phyloP scores from a whole-genome alignment of 37 sponge, comb jelly and placozoan species.

The Ianthella basta region DNA sequence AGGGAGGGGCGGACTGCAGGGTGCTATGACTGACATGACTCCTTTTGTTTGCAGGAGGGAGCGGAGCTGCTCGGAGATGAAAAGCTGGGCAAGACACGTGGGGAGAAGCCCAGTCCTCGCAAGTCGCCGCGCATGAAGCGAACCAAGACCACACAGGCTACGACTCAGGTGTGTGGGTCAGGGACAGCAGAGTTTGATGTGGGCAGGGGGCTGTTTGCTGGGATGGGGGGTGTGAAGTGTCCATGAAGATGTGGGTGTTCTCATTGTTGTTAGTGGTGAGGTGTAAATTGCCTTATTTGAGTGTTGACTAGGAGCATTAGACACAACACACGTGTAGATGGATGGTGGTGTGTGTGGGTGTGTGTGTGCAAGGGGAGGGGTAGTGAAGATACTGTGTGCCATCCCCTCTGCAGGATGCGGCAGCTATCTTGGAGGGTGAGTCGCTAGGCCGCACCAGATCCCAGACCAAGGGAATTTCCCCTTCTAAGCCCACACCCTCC shows the following conservation, averaged over 20 bases:
- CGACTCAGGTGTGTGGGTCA: constrained; percentile 45
- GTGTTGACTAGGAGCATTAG: too few species aligned
- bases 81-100: constrained; percentile 66
- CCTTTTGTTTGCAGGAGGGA: constrained; percentile 49
- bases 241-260: too few species aligned
- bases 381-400: too few species aligned
- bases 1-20: background rate
- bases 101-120: constrained; percentile 24
- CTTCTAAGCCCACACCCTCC: constrained; percentile 44
- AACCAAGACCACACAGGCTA: constrained; percentile 59
- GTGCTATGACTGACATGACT: background rate
- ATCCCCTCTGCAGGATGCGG: too few species aligned
- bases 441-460: constrained; percentile 67
- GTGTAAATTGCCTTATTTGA: too few species aligned
- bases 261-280: too few species aligned
- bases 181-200: too few species aligned
- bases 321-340: too few species aligned
- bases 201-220: too few species aligned
- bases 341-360: too few species aligned
- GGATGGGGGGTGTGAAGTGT: too few species aligned
- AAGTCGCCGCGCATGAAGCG: constrained; percentile 51
- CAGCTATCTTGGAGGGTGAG: constrained; percentile 9
- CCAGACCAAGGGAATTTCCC: constrained; percentile 50
- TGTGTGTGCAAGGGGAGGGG: too few species aligned
- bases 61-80: constrained; percentile 47